Base-by-base conservation (phyloP, 2,113 vertebrate species). In the Odontophorus gujanensis region DNA sequence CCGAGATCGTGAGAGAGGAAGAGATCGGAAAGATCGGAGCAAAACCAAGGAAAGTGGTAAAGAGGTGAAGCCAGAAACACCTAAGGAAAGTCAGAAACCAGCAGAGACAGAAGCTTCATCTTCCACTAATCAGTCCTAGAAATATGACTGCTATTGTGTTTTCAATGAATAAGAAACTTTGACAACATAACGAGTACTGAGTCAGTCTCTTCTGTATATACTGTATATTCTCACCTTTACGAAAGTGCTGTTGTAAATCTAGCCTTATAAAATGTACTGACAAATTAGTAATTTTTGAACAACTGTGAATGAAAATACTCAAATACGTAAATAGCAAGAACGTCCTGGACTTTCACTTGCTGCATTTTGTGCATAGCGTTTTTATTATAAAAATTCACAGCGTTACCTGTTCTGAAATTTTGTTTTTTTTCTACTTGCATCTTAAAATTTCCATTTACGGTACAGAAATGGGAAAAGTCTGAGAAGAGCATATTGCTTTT, bases 1-100 rank as follows among this genome's bases (percentile, higher is more conserved):
- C 45, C 94, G 98, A 26, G 92, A 93, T 76, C 92, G 92, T 13
- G 93, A 99, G 82, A 93, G 98, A 89, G 85, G 88, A 30, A 97
- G 97, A 38, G 98, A 98, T 43, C 98, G 98, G 55, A 98, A 98
- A n/a, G 98, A 98, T 12, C 97, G 97, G 66, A 98, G 98, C 90
- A 97, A 97, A 51, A 98, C 96, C 59, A 96, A 89, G 80, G 98
- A 99, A 59, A 98, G 74, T 16, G 86, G 95, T 42, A 99, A 98
- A 87, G 98, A 99, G 50, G 87, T 81, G 10, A 99, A 98, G 97
- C 95, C 96, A 1, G 98, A 99, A 74, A 20, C 94, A 48, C 86
- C 95, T 42, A 98, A 98, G 89, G 98, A 98, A 77, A 48, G 87
- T 77, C 97, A 96, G 20, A 98, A 98, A 88, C 88, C 97, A 50